A percentile compares a stretch with the other conserved stretches of the same genome.
Conservation (phyloP, 2,113 vertebrate species). For the Saccopteryx leptura region DNA sequence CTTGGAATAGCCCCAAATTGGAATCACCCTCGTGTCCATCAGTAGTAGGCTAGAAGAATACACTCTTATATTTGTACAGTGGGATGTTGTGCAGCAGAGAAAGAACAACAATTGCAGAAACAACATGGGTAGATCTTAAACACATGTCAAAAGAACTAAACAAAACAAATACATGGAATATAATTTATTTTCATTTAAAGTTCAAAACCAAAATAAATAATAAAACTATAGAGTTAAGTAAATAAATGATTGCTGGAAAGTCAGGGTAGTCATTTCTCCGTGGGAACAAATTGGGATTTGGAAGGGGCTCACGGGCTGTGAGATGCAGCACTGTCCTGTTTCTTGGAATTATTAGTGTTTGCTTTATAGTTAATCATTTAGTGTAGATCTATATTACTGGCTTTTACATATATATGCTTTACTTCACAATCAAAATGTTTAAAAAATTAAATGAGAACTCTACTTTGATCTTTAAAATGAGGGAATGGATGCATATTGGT, state of each 20-base stretch:
- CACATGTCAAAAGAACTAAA: background rate
- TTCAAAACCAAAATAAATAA: slow-evolving; percentile 14
- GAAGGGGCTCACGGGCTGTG: background rate
- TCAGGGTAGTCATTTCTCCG: background rate
- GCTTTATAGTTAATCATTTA: slow-evolving; percentile 14
- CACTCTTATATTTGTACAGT: background rate
- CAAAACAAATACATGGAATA: background rate
- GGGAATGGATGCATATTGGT: background rate
- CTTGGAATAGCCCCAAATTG: slow-evolving; percentile 36
- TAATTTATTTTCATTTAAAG: background rate
- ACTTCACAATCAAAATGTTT: slow-evolving; percentile 44
- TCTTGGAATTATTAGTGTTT: background rate
- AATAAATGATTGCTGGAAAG: background rate
- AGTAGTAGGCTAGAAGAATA: background rate
- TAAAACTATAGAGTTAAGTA: background rate
- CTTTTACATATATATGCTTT: background rate
- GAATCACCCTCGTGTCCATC: background rate
- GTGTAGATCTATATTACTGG: background rate
- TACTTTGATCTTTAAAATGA: background rate
- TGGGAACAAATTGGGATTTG: background rate
- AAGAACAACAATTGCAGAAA: background rate
- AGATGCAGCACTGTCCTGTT: background rate
- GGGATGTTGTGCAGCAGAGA: background rate
- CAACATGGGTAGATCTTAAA: background rate
- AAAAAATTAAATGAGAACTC: slow-evolving; percentile 3